phyloP scores from a whole-genome alignment of 2,888 invertebrate genomes.

The Rhogogaster chlorosoma region DNA sequence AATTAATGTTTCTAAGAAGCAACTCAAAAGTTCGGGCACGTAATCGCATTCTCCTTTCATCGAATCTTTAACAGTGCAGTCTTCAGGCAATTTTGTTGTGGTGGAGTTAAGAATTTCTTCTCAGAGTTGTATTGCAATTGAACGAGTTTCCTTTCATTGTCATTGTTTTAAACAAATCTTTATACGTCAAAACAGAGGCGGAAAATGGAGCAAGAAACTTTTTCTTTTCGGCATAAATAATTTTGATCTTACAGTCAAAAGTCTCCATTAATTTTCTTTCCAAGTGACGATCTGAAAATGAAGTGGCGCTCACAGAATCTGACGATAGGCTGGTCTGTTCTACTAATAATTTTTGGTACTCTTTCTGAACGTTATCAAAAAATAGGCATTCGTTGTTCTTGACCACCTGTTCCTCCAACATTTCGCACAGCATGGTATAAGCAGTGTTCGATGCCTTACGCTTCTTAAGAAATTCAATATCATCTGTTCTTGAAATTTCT shows the following conservation, averaged over 20 bases:
- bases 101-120: too few relatives aligned
- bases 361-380: conserved; percentile 63
- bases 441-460: conserved; percentile 60
- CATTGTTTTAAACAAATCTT: too few relatives aligned
- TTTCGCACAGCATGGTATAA: conserved; percentile 60
- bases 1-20: conserved; percentile 59
- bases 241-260: too few relatives aligned
- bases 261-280: too few relatives aligned
- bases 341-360: conserved; percentile 59
- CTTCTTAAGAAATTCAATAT: conserved; percentile 55
- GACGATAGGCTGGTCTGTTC: neutral
- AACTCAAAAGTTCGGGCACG: conserved; percentile 60
- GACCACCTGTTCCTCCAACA: conserved; percentile 61
- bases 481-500: conserved; percentile 19
- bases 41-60: conserved; percentile 61
- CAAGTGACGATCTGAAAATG: neutral
- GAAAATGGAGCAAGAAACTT: too few relatives aligned
- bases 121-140: too few relatives aligned
- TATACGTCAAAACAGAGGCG: too few relatives aligned
- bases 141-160: too few relatives aligned
- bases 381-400: conserved; percentile 64
- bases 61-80: conserved; percentile 59
- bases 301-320: neutral
- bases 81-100: too few relatives aligned
- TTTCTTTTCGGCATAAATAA: too few relatives aligned